Evolutionary conservation across 2,888 invertebrate genomes (phyloP).

Genomic region (Diarsia mendica): DNA sequence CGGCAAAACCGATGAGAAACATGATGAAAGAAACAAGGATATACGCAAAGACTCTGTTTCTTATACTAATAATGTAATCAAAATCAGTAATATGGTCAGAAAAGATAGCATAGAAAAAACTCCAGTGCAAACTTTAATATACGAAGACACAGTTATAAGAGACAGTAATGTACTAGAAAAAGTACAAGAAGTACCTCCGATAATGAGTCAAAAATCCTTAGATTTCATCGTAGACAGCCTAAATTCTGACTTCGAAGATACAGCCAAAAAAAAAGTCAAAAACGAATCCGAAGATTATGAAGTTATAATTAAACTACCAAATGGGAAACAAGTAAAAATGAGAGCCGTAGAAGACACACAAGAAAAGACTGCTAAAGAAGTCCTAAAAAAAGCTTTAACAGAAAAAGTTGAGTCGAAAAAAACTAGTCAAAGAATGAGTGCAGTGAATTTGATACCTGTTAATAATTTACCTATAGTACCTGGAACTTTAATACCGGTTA

Average conservation of each 20-base stretch:
- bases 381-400: slow-evolving; percentile 77
- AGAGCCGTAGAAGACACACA: slow-evolving; percentile 75
- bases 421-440: slow-evolving; percentile 50
- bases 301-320: slow-evolving; percentile 84
- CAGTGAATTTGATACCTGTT: slow-evolving; percentile 56
- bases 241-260: slow-evolving; percentile 74
- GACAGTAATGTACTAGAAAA: slow-evolving; percentile 72
- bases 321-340: slow-evolving; percentile 82
- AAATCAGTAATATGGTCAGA: slow-evolving; percentile 83
- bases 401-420: slow-evolving; percentile 75
- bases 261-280: slow-evolving; percentile 53
- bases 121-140: slow-evolving; percentile 70
- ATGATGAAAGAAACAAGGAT: slow-evolving; percentile 71
- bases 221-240: slow-evolving; percentile 86
- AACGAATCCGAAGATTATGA: slow-evolving; percentile 77
- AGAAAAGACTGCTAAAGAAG: slow-evolving; percentile 73
- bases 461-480: slow-evolving; percentile 65
- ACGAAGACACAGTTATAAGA: slow-evolving; percentile 73
- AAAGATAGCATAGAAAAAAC: slow-evolving; percentile 75
- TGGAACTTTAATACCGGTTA: slow-evolving; percentile 35
- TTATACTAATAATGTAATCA: slow-evolving; percentile 83
- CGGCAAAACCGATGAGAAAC: slow-evolving; percentile 70
- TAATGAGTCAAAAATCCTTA: slow-evolving; percentile 87
- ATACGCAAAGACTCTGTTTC: slow-evolving; percentile 75
- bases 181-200: slow-evolving; percentile 77